Evolutionary conservation across 2,797 vertebrate species (phyloP).

Genomic region (Squalus acanthias): DNA sequence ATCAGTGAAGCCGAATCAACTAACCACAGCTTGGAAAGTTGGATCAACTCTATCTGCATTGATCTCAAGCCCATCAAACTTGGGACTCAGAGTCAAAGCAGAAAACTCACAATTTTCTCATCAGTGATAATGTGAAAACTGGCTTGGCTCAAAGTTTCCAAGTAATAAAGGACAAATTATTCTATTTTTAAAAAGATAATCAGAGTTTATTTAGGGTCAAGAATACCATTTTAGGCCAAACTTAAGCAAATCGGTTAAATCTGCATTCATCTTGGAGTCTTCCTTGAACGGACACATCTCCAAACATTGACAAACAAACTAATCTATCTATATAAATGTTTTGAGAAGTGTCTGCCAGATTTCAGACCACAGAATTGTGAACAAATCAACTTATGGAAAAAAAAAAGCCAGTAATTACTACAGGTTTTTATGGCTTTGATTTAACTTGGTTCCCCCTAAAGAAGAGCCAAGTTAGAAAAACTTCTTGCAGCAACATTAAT

Average conservation of each 20-base stretch:
- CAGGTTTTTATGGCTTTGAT: not conserved
- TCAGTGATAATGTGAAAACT: not conserved
- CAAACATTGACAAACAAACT: not conserved
- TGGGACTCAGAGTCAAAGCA: not conserved
- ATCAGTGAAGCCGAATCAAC: not conserved
- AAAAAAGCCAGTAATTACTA: not conserved
- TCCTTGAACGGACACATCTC: not conserved
- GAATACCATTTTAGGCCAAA: not conserved
- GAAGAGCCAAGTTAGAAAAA: not conserved
- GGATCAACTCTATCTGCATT: not conserved
- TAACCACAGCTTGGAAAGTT: not conserved
- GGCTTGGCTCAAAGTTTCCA: not conserved
- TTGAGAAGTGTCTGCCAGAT: not conserved
- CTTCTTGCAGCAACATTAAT: not conserved
- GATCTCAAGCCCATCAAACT: not conserved
- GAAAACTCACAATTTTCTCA: not conserved
- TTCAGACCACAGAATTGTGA: not conserved
- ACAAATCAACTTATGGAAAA: not conserved
- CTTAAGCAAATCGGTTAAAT: not conserved
- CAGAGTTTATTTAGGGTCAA: not conserved
- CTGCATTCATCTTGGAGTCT: not conserved
- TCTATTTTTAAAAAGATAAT: not conserved
- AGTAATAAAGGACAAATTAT: not conserved
- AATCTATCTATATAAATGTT: not conserved
- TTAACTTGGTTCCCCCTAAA: not conserved